Evolutionary conservation across 2,113 vertebrate species (phyloP).

Genomic region (Passer domesticus): DNA sequence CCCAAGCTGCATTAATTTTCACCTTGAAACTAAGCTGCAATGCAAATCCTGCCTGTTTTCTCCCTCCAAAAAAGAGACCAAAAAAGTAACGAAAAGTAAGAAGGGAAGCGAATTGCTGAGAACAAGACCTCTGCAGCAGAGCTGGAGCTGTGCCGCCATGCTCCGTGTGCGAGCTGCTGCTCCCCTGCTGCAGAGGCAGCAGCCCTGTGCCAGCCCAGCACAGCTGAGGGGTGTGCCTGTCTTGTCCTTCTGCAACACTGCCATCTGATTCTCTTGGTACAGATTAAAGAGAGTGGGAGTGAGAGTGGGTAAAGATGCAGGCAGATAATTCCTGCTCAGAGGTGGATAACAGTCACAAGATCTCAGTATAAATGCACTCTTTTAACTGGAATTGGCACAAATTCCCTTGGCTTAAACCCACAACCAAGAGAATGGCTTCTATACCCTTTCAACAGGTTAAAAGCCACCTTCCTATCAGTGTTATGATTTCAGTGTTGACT

Average conservation of each 20-base stretch:
- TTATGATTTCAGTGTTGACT: neutral
- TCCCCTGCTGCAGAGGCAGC: neutral
- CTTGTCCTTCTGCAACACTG: neutral
- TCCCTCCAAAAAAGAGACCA: neutral
- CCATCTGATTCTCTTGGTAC: neutral
- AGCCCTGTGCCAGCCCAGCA: neutral
- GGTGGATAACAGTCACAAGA: slow-evolving; percentile 7
- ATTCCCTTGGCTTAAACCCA: neutral
- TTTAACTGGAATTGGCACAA: neutral
- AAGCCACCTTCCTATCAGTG: neutral
- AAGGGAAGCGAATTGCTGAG: neutral
- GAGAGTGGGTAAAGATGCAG: slow-evolving; percentile 1
- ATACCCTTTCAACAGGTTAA: neutral
- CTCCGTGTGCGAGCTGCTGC: neutral
- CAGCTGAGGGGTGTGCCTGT: neutral
- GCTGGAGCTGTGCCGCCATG: neutral
- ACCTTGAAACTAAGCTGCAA: neutral
- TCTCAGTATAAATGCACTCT: neutral
- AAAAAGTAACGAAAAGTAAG: neutral
- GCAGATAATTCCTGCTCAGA: neutral
- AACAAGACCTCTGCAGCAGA: neutral
- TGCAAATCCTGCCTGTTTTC: neutral
- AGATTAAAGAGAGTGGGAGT: slow-evolving; percentile 13
- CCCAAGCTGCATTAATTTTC: neutral
- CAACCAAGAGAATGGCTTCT: neutral